Evolutionary conservation across 2,888 invertebrate genomes (phyloP).

Genomic region (Drosophila engyochracea): DNA sequence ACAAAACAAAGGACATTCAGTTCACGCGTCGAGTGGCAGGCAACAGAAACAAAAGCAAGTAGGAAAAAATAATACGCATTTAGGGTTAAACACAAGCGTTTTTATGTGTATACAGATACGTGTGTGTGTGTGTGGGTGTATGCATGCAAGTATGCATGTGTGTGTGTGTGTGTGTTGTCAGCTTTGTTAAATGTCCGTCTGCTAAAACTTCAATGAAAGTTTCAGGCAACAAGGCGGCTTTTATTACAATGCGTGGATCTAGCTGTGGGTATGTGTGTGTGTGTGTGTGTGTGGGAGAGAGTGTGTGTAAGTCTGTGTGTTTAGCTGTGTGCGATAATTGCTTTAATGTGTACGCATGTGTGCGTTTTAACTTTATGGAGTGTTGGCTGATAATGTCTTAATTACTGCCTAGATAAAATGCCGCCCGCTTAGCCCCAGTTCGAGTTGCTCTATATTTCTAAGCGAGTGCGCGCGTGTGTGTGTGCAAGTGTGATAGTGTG

Average conservation of each 20-base stretch:
- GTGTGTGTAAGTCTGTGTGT: conserved; percentile 2
- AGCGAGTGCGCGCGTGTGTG: not conserved
- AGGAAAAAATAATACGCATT: conserved; percentile 66
- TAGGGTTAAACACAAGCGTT: conserved; percentile 78
- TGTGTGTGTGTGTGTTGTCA: conserved; percentile 39
- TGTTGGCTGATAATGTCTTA: conserved; percentile 80
- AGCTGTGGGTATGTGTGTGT: conserved; percentile 6
- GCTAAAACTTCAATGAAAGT: conserved; percentile 69
- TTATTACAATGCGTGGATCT: conserved; percentile 12
- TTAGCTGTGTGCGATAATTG: conserved; percentile 70
- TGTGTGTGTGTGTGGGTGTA: conserved; percentile 15
- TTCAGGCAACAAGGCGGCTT: conserved; percentile 35
- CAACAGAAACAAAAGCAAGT: conserved; percentile 25
- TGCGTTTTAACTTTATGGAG: conserved; percentile 80
- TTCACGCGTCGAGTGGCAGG: conserved; percentile 38
- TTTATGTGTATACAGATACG: conserved; percentile 47
- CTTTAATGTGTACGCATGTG: conserved; percentile 78
- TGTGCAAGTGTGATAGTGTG: not conserved
- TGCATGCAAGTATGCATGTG: conserved; percentile 4
- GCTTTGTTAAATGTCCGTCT: conserved; percentile 65
- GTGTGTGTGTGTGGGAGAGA: conserved; percentile 5
- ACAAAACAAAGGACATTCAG: conserved; percentile 59
- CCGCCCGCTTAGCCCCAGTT: conserved; percentile 62
- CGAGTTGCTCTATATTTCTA: conserved; percentile 34
- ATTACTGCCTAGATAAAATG: conserved; percentile 79